Evolutionary conservation across 2,888 invertebrate genomes (phyloP), one percentile per base, ranked within the genome.

Genomic region (Trichopoda pennipes): DNA sequence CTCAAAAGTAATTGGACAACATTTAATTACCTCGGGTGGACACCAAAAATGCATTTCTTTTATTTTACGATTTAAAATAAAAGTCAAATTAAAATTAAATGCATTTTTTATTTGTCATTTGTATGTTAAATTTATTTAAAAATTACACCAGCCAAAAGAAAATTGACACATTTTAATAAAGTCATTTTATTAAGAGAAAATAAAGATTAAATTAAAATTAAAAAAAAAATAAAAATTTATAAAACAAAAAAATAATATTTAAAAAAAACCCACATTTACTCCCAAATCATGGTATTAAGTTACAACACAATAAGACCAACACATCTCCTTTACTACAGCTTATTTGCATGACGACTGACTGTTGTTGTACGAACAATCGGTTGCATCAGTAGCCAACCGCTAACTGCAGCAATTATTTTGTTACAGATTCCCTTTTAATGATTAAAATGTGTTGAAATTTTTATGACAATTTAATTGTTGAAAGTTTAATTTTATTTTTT

Each of bases 401-500:
- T 17, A 35, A 68, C n/a, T 56, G 51, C 2, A 21, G 32, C 61
- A 38, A 38, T 38, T 38, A 38, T 12, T 73, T 53, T 44, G 19
- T 9, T 38, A 38, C 1, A 64, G 55, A 56, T 74, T n/a, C 14
- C 47, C 64, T 64, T 35, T 64, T 35, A 63, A 47, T 56, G 74
- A 56, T 55, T 55, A 72, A 63, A 35, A 64, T 69, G 77, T 55
- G 69, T 58, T 81, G 73, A 81, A 64, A 74, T 42, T 69, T 81
- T 81, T 69, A 81, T 55, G 38, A 51, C 38, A 61, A 8, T 64
- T 81, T 78, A 81, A 81, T 81, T 74, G 49, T 74, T 68, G 12
- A 9, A 19, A 55, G 28, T 42, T 3, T 2, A 44, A 55, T 16
- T 69, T 44, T 32, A 17, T 68, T 47, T n/a, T 32, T 19, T 32